phyloP scores from a whole-genome alignment of 1,140 invertebrate species.

The Polypedilum pembai region DNA sequence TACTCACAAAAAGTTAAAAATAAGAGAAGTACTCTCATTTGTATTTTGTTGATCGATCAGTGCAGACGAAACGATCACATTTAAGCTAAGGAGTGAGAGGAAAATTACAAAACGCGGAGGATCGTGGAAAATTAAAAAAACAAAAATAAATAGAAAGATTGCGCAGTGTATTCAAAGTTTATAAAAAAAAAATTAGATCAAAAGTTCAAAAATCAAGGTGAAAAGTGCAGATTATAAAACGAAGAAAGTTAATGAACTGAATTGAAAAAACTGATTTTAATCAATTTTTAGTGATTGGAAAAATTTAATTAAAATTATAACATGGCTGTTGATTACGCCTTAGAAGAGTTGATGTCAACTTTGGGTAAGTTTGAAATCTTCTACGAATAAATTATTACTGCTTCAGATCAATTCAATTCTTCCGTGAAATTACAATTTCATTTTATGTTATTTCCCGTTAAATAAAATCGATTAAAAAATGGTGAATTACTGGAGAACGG shows the following conservation, averaged over 20 bases:
- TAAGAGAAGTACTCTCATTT: not conserved
- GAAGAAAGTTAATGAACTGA: not conserved
- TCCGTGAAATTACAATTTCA: not conserved
- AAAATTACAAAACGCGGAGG: not conserved
- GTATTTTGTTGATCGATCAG: not conserved
- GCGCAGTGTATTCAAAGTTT: not conserved
- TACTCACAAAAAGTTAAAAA: not conserved
- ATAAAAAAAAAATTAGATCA: not conserved
- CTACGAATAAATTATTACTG: slow-evolving; percentile 26
- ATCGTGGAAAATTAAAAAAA: not conserved
- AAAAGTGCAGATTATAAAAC: not conserved
- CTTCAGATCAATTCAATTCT: too few relatives aligned
- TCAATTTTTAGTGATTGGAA: not conserved
- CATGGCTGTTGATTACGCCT: slow-evolving; percentile 50
- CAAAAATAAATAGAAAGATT: not conserved
- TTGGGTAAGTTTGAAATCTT: slow-evolving; percentile 42
- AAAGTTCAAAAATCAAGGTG: not conserved
- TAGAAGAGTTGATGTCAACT: slow-evolving; percentile 55
- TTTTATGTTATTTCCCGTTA: slow-evolving; percentile 3
- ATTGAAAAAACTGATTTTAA: not conserved
- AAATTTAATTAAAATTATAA: not conserved
- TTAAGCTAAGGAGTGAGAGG: not conserved
- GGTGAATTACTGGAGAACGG: too few relatives aligned
- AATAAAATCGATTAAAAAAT: not conserved
- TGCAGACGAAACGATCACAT: not conserved